These are phyloP conservation scores for Athalia rosae DNA, from an alignment of 2,888 invertebrate genomes.

Conservation along the genomic window DNA sequence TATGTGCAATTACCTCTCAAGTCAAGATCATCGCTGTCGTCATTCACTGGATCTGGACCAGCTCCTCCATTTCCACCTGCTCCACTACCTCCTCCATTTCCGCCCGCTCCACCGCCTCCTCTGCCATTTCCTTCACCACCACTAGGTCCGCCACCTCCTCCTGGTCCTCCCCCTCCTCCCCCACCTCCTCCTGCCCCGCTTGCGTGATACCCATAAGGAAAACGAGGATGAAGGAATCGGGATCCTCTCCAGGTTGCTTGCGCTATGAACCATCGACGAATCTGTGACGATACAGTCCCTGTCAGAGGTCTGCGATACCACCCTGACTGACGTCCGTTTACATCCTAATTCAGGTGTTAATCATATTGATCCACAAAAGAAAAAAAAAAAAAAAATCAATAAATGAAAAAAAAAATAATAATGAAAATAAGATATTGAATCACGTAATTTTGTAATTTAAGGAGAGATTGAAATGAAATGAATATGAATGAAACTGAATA, in stretches of 20 bases:
- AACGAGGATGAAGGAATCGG: slow-evolving; percentile 50
- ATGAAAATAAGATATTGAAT: slow-evolving; percentile 30
- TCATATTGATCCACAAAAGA: slow-evolving; percentile 7
- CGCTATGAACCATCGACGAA: slow-evolving; percentile 55
- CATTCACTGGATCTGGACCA: slow-evolving; percentile 63
- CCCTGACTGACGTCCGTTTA: slow-evolving; percentile 46
- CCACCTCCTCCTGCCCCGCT: slow-evolving; percentile 23
- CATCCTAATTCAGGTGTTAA: slow-evolving; percentile 45
- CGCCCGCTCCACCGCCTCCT: not conserved
- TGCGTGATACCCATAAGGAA: slow-evolving; percentile 45
- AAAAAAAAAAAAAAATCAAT: not conserved
- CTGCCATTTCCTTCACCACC: slow-evolving; percentile 18
- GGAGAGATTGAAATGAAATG: not conserved
- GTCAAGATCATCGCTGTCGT: slow-evolving; percentile 66
- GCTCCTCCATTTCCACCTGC: slow-evolving; percentile 1
- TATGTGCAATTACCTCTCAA: slow-evolving; percentile 58
- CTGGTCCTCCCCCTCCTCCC: slow-evolving; percentile 49
- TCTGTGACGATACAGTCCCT: slow-evolving; percentile 49
- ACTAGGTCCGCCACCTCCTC: slow-evolving; percentile 26
- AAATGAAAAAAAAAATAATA: slow-evolving; percentile 29
- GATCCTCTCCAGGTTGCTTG: slow-evolving; percentile 54
- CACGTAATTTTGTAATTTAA: too few relatives aligned
- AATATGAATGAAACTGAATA: not conserved
- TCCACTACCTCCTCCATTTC: slow-evolving; percentile 1
- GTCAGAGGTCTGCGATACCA: slow-evolving; percentile 18